A percentile compares a stretch with the other conserved stretches of the same genome.
Conservation (phyloP, 2,797 vertebrate species). For the Notolepis coatsorum region DNA sequence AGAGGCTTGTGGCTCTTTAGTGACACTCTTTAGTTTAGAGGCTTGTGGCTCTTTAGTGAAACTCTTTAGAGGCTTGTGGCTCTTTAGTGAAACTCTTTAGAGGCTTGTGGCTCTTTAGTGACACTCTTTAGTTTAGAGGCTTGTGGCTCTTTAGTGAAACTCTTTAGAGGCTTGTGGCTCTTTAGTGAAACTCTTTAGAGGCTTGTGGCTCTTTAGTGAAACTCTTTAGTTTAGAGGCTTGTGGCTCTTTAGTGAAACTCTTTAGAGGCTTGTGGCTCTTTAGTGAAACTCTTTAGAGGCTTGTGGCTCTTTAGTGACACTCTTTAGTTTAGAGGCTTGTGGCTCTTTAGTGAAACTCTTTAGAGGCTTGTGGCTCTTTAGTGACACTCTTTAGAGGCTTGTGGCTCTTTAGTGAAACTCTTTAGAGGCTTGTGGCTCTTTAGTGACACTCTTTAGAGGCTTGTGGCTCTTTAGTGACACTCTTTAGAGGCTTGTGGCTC, state of each 20-base stretch:
- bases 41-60: slow-evolving; percentile 30
- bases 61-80: slow-evolving; percentile 34
- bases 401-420: slow-evolving; percentile 31
- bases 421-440: slow-evolving; percentile 35
- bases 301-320: slow-evolving; percentile 32
- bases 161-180: slow-evolving; percentile 34
- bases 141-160: slow-evolving; percentile 32
- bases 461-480: slow-evolving; percentile 32
- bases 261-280: slow-evolving; percentile 35
- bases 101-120: slow-evolving; percentile 31
- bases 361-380: slow-evolving; percentile 33
- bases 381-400: slow-evolving; percentile 34
- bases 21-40: too few species aligned
- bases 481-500: slow-evolving; percentile 34
- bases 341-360: slow-evolving; percentile 30
- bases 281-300: slow-evolving; percentile 30
- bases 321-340: too few species aligned
- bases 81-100: slow-evolving; percentile 34
- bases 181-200: slow-evolving; percentile 33
- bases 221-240: too few species aligned
- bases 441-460: slow-evolving; percentile 30
- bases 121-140: too few species aligned
- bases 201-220: slow-evolving; percentile 30
- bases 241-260: slow-evolving; percentile 31
- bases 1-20: slow-evolving; percentile 31